Evolutionary conservation across 2,113 vertebrate genomes (phyloP).

Genomic region (Heterochromis multidens): DNA sequence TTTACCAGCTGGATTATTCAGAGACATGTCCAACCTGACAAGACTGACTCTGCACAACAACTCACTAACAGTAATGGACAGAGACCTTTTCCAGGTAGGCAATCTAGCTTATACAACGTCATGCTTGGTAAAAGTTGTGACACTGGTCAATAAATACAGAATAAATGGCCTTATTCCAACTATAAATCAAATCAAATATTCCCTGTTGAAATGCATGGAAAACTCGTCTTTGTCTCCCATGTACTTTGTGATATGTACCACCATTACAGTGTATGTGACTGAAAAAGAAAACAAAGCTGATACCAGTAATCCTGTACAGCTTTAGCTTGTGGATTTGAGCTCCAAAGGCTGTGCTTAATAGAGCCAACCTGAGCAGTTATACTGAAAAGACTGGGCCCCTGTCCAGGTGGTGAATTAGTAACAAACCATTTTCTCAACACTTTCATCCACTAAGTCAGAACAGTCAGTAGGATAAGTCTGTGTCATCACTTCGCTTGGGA

Average conservation of each 20-base stretch:
- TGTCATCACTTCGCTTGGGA: slow-evolving; percentile 10
- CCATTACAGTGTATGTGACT: not conserved
- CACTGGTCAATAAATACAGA: not conserved
- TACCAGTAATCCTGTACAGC: not conserved
- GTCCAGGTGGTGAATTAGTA: slow-evolving; percentile 32
- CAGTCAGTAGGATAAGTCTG: not conserved
- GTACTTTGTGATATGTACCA: not conserved
- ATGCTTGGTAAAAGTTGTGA: not conserved
- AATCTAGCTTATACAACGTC: not conserved
- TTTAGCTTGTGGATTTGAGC: not conserved
- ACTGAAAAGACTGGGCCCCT: slow-evolving; percentile 6
- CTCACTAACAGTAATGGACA: slow-evolving; percentile 90
- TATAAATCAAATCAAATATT: not conserved
- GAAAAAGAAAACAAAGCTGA: not conserved
- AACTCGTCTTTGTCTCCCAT: not conserved
- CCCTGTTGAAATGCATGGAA: not conserved
- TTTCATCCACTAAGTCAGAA: slow-evolving; percentile 7
- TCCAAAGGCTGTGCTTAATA: not conserved
- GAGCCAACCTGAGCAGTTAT: slow-evolving; percentile 14
- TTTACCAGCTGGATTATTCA: slow-evolving; percentile 86
- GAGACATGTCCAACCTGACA: slow-evolving; percentile 87
- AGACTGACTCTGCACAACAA: slow-evolving; percentile 93
- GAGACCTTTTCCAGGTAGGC: slow-evolving; percentile 82
- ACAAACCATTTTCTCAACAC: slow-evolving; percentile 32
- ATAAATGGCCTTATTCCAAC: not conserved